Evolutionary conservation across 2,888 invertebrate genomes (phyloP).

Genomic region (Acleris laterana): DNA sequence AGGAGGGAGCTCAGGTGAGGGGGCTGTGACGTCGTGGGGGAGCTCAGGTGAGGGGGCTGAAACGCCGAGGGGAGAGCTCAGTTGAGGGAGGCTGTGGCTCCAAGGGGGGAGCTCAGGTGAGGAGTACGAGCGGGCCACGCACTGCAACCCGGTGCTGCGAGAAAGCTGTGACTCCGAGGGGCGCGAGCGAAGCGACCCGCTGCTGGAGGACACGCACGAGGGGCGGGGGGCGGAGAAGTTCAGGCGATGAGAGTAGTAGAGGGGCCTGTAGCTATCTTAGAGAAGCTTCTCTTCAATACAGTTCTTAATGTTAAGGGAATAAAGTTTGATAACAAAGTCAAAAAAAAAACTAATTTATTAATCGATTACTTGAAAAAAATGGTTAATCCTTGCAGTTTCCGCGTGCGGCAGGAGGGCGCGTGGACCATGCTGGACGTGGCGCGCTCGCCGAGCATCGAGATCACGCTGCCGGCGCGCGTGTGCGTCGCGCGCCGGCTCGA

Average conservation of each 20-base stretch:
- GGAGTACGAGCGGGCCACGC: no score
- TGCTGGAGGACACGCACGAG: constrained; percentile 52
- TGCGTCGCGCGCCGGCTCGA: constrained; percentile 70
- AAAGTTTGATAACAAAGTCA: no score
- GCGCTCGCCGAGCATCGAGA: constrained; percentile 93
- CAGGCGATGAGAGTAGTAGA: no score
- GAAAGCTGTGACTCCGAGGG: no score
- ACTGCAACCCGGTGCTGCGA: constrained; percentile 50
- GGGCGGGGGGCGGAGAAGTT: constrained; percentile 34
- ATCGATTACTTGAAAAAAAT: no score
- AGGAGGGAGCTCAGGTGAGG: no score
- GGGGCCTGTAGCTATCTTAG: no score
- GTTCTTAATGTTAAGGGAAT: no score
- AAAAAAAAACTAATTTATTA: no score
- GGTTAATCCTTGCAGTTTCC: constrained; percentile 77
- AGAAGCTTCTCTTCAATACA: no score
- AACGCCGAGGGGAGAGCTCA: constrained; percentile 81
- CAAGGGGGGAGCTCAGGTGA: no score
- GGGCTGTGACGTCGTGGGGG: constrained; percentile 84
- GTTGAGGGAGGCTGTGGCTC: constrained; percentile 86
- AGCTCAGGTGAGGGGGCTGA: constrained; percentile 96
- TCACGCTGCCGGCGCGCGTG: constrained; percentile 89
- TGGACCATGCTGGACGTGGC: constrained; percentile 94
- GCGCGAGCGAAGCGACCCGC: constrained; percentile 55
- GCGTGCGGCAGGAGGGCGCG: constrained; percentile 91